These are phyloP conservation scores for Apostichopus japonicus DNA, from an alignment of 35 echinoderm and acorn worm species.

Conservation along the genomic window DNA sequence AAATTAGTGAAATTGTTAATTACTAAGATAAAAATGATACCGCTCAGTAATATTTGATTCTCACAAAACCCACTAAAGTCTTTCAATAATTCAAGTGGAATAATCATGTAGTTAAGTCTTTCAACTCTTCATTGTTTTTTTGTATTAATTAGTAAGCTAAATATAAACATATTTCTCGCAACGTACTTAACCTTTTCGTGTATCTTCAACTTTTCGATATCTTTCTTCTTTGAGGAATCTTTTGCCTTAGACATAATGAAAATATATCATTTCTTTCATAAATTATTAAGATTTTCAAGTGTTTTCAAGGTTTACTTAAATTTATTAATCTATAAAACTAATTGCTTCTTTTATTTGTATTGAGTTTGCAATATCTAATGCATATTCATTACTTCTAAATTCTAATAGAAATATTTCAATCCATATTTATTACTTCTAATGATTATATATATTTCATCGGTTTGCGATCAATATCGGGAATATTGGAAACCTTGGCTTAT, in stretches of 20 bases:
- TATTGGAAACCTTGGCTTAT: conserved; percentile 10
- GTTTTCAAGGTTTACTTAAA: background rate
- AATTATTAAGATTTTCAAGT: background rate
- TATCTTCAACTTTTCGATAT: background rate
- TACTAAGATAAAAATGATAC: background rate
- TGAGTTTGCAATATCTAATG: background rate
- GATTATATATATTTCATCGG: background rate
- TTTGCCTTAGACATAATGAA: background rate
- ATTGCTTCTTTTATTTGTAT: background rate
- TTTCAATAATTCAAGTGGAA: conserved; percentile 30
- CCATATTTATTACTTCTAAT: background rate
- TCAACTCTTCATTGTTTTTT: background rate
- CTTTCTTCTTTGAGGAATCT: background rate
- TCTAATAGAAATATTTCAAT: background rate
- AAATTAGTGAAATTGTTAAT: background rate
- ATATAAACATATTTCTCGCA: background rate
- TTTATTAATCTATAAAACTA: background rate
- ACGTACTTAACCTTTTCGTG: too few species aligned
- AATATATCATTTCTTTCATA: background rate
- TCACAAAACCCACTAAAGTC: background rate
- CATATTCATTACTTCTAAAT: background rate
- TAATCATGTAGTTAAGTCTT: background rate
- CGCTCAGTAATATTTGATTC: background rate
- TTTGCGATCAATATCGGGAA: background rate
- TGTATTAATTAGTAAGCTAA: background rate